Conservation (phyloP, 2,797 vertebrate species). For the Falco biarmicus region DNA sequence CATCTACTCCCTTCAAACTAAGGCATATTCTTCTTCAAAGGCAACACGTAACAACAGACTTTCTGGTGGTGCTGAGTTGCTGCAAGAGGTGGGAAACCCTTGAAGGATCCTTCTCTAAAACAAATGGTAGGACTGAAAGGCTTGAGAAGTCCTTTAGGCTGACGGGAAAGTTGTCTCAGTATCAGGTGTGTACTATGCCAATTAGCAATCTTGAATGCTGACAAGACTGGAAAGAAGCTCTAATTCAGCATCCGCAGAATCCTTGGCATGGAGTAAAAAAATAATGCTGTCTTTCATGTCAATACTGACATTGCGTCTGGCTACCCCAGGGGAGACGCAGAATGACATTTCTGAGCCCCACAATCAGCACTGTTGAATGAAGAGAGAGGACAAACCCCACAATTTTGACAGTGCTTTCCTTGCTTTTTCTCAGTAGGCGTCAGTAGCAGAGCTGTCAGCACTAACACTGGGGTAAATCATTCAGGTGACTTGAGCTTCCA, state of each 20-base stretch:
- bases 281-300: background rate
- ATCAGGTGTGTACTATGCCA: background rate
- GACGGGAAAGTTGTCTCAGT: background rate
- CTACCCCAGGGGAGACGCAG: background rate
- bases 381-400: background rate
- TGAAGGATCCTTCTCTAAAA: background rate
- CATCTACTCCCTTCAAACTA: background rate
- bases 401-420: background rate
- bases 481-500: background rate
- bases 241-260: background rate
- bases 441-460: background rate
- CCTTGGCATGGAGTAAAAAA: background rate
- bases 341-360: background rate
- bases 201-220: background rate
- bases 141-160: background rate
- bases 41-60: fast-evolving
- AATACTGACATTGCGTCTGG: background rate
- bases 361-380: background rate
- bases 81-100: background rate
- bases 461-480: background rate
- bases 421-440: background rate
- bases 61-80: background rate
- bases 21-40: background rate
- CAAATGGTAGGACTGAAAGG: background rate
- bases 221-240: background rate